Evolutionary conservation across 1,140 invertebrate species (phyloP), one percentile per base, ranked within the genome.

Genomic region (Magallana angulata): DNA sequence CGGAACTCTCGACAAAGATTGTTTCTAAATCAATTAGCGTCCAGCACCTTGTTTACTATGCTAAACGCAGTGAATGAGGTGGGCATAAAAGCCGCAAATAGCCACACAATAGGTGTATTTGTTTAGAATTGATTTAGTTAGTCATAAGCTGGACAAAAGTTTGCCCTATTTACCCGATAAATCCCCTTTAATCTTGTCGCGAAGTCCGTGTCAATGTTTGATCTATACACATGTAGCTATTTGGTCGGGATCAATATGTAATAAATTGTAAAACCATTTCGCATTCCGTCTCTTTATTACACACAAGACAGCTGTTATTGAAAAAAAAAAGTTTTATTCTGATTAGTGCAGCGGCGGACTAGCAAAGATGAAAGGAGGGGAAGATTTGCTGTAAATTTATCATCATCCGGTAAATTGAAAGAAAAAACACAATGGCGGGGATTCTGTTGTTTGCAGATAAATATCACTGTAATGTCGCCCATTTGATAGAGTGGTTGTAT

Each of bases 81-180:
- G 3, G 11, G 9, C 68, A 76, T 76, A 76, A 76, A 76, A 12
- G 7, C 68, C 68, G 24, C 68, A 76, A 76, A 76, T 76, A 76
- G 68, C 68, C 68, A 24, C 68, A 76, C 68, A 76, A 76, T 76
- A 76, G 68, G 68, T 76, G 68, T 76, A 76, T 76, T 76, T 76
- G 36, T 76, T 76, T 76, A 76, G 68, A 76, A 76, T 76, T 76
- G 68, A 76, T 76, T 76, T 76, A 76, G 68, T 76, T 76, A 30
- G 68, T 24, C 68, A 8, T 76, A 76, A 76, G 24, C 68, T 76
- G 68, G 68, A 76, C 68, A 76, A 48, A 76, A 11, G 68, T 76
- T 36, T 76, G 68, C 24, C 24, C 68, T 76, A 30, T 76, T 76
- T 76, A 36, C 24, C 68, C 68, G 4, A 24, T 76, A 76, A 76